phyloP scores from a whole-genome alignment of 2,797 vertebrate species.

The Hipposideros larvatus region DNA sequence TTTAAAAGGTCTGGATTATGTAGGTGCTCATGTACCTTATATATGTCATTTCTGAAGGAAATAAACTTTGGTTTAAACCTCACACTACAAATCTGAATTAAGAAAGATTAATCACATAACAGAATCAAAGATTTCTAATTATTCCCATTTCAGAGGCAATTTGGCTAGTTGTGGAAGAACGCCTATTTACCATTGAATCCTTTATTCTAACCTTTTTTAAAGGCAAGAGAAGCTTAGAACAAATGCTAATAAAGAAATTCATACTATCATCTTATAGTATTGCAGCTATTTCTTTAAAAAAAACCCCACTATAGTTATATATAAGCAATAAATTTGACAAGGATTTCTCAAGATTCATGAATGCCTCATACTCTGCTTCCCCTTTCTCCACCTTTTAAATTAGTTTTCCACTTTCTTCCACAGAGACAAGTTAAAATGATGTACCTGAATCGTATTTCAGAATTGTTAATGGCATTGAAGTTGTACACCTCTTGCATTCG shows the following conservation, averaged over 20 bases:
- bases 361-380: background rate
- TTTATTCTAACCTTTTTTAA: slow-evolving; percentile 25
- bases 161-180: slow-evolving; percentile 18
- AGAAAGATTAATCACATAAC: background rate
- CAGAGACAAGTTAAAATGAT: slow-evolving; percentile 80
- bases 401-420: slow-evolving; percentile 73
- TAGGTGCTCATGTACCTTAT: background rate
- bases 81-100: background rate
- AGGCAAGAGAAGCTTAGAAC: background rate
- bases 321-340: background rate
- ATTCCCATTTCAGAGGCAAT: background rate
- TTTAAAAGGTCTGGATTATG: slow-evolving; percentile 24
- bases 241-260: slow-evolving; percentile 42
- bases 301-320: too few relatives aligned
- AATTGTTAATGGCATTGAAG: slow-evolving; percentile 92
- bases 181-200: slow-evolving; percentile 15
- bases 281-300: background rate
- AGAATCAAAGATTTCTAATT: slow-evolving; percentile 60
- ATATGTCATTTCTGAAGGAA: slow-evolving; percentile 48
- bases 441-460: slow-evolving; percentile 97
- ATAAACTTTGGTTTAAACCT: slow-evolving; percentile 36
- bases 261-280: background rate
- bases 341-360: background rate
- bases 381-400: slow-evolving; percentile 37
- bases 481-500: slow-evolving; percentile 96